Conservation (phyloP, 2,797 vertebrate genomes). For the Octomys mimax region DNA sequence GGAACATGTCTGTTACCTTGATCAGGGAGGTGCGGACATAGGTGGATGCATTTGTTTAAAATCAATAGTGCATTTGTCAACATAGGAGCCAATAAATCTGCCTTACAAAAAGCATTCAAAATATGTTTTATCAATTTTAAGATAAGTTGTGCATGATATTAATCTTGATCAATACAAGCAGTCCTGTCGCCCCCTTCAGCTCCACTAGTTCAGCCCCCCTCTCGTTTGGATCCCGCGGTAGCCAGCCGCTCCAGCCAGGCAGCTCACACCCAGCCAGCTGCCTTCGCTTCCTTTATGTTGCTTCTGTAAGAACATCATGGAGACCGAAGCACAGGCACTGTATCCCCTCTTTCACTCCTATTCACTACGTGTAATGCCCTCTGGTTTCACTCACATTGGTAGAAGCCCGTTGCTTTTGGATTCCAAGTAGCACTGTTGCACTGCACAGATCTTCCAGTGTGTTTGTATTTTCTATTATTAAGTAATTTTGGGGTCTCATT, state of each 20-base stretch:
- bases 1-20: background rate
- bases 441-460: background rate
- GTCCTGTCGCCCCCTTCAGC: background rate
- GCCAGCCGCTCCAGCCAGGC: too few species aligned
- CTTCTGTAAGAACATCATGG: background rate
- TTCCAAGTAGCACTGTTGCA: background rate
- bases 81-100: background rate
- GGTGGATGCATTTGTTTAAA: background rate
- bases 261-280: background rate
- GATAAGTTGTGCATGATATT: background rate
- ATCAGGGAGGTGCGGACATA: background rate
- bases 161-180: background rate
- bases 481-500: background rate
- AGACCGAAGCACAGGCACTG: background rate
- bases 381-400: background rate
- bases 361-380: background rate
- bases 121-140: background rate
- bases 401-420: background rate
- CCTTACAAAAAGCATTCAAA: background rate
- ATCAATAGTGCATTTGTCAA: background rate
- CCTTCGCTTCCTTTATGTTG: background rate
- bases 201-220: too few species aligned
- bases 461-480: background rate
- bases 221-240: too few species aligned
- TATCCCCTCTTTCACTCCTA: background rate